phyloP scores from a whole-genome alignment of 1,140 invertebrate species.

The Melitaea cinxia region DNA sequence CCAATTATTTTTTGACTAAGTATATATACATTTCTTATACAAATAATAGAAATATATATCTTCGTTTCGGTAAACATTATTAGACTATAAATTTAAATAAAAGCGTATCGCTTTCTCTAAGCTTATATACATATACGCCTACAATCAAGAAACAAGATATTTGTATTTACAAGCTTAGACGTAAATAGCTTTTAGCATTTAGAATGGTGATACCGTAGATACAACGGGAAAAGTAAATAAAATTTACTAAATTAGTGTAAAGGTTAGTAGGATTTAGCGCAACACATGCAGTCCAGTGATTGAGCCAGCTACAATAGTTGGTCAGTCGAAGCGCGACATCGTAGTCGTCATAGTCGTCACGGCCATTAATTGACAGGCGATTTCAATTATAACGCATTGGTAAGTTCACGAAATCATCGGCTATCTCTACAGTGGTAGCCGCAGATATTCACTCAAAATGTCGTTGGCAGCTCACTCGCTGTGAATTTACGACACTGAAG shows the following conservation, averaged over 20 bases:
- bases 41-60: not conserved
- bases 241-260: not conserved
- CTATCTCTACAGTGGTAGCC: conserved; percentile 57
- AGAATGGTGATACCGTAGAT: too few species aligned
- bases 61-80: not conserved
- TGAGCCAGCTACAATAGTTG: conserved; percentile 74
- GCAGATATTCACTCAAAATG: conserved; percentile 76
- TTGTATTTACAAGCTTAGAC: too few species aligned
- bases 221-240: not conserved
- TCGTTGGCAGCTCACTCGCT: conserved; percentile 72
- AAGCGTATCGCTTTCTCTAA: not conserved
- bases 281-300: conserved; percentile 39
- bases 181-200: too few species aligned
- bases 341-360: conserved; percentile 51
- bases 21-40: too few species aligned
- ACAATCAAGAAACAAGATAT: too few species aligned
- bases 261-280: not conserved
- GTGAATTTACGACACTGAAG: conserved; percentile 74
- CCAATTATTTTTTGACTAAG: too few species aligned
- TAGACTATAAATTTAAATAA: conserved; percentile 3
- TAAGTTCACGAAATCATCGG: conserved; percentile 57
- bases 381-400: conserved; percentile 73
- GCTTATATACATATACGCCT: not conserved
- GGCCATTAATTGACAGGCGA: conserved; percentile 71
- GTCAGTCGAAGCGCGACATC: conserved; percentile 53